Evolutionary conservation across 2,113 vertebrate species (phyloP).

Genomic region (Delphinapterus leucas): DNA sequence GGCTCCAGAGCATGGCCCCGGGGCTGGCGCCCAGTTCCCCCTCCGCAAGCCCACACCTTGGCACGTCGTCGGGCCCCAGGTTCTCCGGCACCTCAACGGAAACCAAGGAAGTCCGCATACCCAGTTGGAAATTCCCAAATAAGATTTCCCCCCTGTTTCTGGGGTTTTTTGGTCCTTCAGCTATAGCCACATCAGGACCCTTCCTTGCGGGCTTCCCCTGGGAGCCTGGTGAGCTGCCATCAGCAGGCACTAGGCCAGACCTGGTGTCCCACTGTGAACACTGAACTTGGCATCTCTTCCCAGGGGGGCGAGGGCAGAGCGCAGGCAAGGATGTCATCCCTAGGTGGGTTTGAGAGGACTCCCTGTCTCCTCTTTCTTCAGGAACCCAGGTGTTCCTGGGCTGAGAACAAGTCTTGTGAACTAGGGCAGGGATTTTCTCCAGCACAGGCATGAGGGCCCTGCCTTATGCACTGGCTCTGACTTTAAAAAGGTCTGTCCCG

Average conservation of each 20-base stretch:
- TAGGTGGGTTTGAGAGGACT: neutral
- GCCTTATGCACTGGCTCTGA: neutral
- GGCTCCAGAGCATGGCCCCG: neutral
- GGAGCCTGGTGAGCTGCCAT: neutral
- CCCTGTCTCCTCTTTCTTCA: neutral
- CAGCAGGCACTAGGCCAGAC: neutral
- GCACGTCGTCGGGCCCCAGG: accelerated
- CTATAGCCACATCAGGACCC: neutral
- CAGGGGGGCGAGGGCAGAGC: accelerated
- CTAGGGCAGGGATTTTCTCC: neutral
- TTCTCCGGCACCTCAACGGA: accelerated
- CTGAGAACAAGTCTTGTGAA: neutral
- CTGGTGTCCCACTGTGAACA: accelerated
- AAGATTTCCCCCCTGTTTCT: neutral
- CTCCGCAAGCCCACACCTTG: accelerated
- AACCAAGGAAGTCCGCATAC: neutral
- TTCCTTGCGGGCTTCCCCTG: accelerated
- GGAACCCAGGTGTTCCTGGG: neutral
- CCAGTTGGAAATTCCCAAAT: neutral
- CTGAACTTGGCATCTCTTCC: neutral
- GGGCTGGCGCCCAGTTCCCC: accelerated
- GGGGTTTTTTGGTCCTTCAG: neutral
- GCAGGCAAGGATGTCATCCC: accelerated
- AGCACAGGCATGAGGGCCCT: neutral
- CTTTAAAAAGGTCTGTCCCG: neutral